phyloP scores from a whole-genome alignment of 2,113 vertebrate genomes.

The Peromyscus polionotus region DNA sequence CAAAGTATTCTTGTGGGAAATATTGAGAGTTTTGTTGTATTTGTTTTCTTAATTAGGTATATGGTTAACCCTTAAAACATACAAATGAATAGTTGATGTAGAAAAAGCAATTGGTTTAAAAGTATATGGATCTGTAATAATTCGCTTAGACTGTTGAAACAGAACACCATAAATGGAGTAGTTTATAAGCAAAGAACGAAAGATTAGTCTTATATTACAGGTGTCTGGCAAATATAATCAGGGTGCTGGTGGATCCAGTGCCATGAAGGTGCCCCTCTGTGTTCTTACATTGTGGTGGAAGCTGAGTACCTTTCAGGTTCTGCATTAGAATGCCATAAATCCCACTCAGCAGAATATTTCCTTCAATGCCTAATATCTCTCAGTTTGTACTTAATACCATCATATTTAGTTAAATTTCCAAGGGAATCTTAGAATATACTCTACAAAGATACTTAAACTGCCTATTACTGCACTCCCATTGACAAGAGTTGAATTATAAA shows the following conservation, averaged over 20 bases:
- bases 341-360: neutral
- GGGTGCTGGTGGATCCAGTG: neutral
- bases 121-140: neutral
- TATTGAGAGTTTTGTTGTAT: neutral
- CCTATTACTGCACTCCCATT: neutral
- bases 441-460: too few relatives aligned
- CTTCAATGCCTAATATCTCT: neutral
- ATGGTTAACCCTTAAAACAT: neutral
- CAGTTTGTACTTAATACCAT: accelerated
- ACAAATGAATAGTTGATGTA: neutral
- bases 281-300: neutral
- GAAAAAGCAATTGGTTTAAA: slow-evolving; percentile 8
- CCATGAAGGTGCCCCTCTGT: too few relatives aligned
- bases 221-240: neutral
- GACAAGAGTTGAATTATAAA: neutral
- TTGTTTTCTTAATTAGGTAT: neutral
- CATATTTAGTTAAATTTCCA: neutral
- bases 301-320: neutral
- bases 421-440: neutral
- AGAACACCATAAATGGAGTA: neutral
- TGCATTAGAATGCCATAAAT: neutral
- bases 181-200: neutral
- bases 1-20: slow-evolving; percentile 24
- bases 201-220: neutral
- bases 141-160: neutral